Evolutionary conservation across 2,797 vertebrate species (phyloP), one percentile per base, ranked within the genome.

Genomic region (Esox masquinongy): DNA sequence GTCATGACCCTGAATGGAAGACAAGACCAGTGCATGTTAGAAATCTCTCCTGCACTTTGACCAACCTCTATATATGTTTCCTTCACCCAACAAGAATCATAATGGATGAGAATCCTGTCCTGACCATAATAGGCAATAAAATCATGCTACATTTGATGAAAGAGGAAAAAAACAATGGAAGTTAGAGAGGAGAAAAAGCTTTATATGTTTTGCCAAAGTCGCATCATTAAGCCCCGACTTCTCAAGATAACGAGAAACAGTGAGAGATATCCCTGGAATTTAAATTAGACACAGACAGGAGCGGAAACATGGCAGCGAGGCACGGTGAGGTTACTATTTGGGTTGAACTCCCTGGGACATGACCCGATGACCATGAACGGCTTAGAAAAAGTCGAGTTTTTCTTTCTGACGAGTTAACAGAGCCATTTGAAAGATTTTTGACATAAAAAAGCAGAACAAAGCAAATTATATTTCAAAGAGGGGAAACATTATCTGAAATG

Each of bases 221-320:
- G 8, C n/a, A 61, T 24, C 9, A 61, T 61, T 90, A 90, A 88
- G 80, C 74, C 77, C 79, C 77, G 76, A 84, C 80, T 89, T 90
- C 87, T 90, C 85, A 79, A 84, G 82, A 85, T 85, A 90, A 88
- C 74, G 83, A 76, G 88, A 88, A 88, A 91, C 84, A 82, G 77
- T 79, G 81, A 86, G 84, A 76, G 84, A 86, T 86, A 80, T 73
- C 50, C 73, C 83, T 85, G 81, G 80, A 78, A 78, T 83, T 84
- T 79, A 83, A 90, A 92, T 84, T 76, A 84, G 85, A 90, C 17
- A 71, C 89, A 91, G 85, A 88, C 86, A 83, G 79, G 74, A 76
- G 66, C 77, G 75, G 24, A 79, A 76, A 82, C 77, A 68, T 63
- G 72, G 76, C 71, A 79, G 76, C 50, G 51, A 79, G 53, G 59